Evolutionary conservation across 1,140 invertebrate genomes (phyloP), one percentile per base, ranked within the genome.

Genomic region (Diorhabda carinulata): DNA sequence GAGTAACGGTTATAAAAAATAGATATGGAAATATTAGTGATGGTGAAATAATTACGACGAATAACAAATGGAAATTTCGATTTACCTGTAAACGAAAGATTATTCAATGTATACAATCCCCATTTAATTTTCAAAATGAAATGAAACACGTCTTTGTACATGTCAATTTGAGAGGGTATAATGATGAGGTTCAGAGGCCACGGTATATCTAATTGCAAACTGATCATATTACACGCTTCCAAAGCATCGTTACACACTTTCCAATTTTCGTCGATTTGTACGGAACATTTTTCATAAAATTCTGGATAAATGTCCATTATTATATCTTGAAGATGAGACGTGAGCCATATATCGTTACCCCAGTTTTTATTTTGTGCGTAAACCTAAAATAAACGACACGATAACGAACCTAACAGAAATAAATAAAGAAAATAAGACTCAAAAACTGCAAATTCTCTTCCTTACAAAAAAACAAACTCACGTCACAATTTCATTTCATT

Each of bases 71-170:
- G 25, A 25, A 25, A 62, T 62, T 8, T 9, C 64, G 47, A 77
- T 64, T 77, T 76, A 85, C 84, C 83, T 59, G 74, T 77, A 78
- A 87, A 88, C 70, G 77, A 74, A 4, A 89, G 79, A 72, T 85
- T 83, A 75, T 87, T 87, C 44, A 89, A 77, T 3, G 84, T 85
- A 81, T 85, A 87, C 9, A 89, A 78, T 3, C 87, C 86, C 81
- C 86, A 86, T 76, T 89, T 89, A 0, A 89, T 78, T 76, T 88
- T 87, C 43, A 90, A 78, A 43, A 88, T 81, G 77, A 89, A 88
- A 56, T 81, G 78, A 77, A 90, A 89, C 65, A 89, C 83, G 9
- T 84, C 80, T 73, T 88, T 88, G 73, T 89, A 90, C 65, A 85
- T 82, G 8, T 79, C 73, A 57, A 87, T 80, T 45, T 83, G 81